Base-by-base conservation (phyloP, 2,888 invertebrate species). In the Serripes groenlandicus region DNA sequence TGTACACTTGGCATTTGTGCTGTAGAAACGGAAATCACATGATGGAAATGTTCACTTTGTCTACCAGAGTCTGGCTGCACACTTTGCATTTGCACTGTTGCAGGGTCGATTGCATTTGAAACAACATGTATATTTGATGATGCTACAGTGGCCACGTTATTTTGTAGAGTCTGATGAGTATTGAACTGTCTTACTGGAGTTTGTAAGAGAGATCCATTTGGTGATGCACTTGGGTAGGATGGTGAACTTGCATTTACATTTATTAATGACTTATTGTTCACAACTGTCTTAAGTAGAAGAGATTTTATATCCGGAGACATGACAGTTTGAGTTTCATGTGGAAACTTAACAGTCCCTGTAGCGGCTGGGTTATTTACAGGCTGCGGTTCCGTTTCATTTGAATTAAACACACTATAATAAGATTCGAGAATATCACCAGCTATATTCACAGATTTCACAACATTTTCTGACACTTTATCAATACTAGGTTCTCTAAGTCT, bases 341-440 rank as follows among this genome's bases (percentile, higher is more conserved):
- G 26, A 15, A 15, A 26, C 26, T 42, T 42, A 28, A 62, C 34
- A 34, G n/a, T n/a, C n/a, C n/a, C n/a, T n/a, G n/a, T 42, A 9
- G 18, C 42, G 18, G 42, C 11, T 42, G 9, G 9, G 9, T 35
- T 18, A 15, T 56, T 26, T 26, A 56, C 56, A 56, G 56, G 56
- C 23, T 26, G 49, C 1, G 7, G 15, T 49, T 49, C 49, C 49
- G 18, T 21, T 49, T 49, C 32, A 30, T 35, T 85, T 35, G 54
- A 66, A 73, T 84, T 86, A 23, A 86, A 62, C 3, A 82, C 86
- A 84, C 84, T 84, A 52, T 86, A 86, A 60, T 86, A 86, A 0
- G 86, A 76, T 49, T 84, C 84, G 34, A 86, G 58, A 62, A 86
- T 86, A 84, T 86, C 86, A 78, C 79, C 75, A 18, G 86, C 77